A percentile compares a stretch with the other conserved stretches of the same genome.
These are phyloP conservation scores for Myrmophylax atrothorax DNA, from an alignment of 2,113 vertebrate genomes.

Conservation along the genomic window DNA sequence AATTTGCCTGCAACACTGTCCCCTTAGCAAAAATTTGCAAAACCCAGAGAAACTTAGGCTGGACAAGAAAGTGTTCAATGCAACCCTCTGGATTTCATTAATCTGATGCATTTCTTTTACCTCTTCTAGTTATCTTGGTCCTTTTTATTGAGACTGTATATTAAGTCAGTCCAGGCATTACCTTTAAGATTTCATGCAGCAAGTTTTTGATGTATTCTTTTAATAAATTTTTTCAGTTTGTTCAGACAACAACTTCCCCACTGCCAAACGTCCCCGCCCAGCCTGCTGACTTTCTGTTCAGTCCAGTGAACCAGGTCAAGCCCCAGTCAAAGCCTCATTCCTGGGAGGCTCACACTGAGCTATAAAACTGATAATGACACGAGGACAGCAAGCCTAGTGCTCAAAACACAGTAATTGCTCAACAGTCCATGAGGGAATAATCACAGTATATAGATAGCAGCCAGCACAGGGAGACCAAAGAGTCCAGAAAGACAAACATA, in stretches of 20 bases:
- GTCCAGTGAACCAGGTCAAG: background rate
- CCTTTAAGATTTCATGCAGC: background rate
- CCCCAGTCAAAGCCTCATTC: background rate
- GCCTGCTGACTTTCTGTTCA: background rate
- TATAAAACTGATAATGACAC: background rate
- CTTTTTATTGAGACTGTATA: background rate
- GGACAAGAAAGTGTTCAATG: background rate
- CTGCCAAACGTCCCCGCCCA: background rate
- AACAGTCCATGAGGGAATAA: background rate
- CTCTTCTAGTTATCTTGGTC: background rate
- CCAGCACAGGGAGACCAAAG: background rate
- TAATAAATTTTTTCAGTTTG: background rate
- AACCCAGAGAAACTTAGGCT: background rate
- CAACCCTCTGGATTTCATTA: background rate
- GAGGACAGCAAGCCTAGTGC: background rate
- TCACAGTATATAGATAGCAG: background rate
- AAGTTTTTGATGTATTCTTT: background rate
- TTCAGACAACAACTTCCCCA: background rate
- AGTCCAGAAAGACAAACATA: slow-evolving; percentile 1
- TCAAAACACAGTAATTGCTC: background rate
- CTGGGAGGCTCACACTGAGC: background rate
- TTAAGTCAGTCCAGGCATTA: background rate
- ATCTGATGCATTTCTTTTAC: background rate
- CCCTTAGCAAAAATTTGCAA: background rate
- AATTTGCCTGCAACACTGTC: background rate